phyloP scores from a whole-genome alignment of 2,888 invertebrate genomes.

The Brachypalpus laphriformis region DNA sequence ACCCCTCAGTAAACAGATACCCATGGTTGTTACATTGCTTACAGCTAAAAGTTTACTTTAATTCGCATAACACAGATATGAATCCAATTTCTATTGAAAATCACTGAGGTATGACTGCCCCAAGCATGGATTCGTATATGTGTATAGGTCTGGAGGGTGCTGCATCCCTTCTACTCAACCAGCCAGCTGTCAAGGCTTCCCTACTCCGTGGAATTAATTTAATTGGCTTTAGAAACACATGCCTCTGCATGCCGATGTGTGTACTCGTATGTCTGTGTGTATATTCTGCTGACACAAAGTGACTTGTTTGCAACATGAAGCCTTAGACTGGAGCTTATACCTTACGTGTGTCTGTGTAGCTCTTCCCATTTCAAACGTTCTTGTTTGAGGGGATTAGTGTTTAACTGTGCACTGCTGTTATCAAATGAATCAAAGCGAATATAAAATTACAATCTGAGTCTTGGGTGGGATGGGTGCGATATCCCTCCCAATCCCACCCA shows the following conservation, averaged over 20 bases:
- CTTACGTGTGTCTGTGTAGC: not conserved
- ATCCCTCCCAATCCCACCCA: too few species aligned
- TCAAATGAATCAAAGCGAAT: slow-evolving; percentile 68
- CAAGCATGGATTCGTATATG: slow-evolving; percentile 19
- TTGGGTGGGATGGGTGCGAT: not conserved
- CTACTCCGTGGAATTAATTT: slow-evolving; percentile 63
- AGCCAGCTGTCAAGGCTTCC: slow-evolving; percentile 60
- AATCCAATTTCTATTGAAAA: slow-evolving; percentile 60
- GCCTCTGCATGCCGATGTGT: slow-evolving; percentile 30
- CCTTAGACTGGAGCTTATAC: slow-evolving; percentile 43
- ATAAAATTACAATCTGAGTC: slow-evolving; percentile 23
- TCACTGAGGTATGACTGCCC: slow-evolving; percentile 61
- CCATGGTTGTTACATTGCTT: not conserved
- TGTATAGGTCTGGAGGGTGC: not conserved
- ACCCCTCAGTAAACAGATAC: slow-evolving; percentile 9
- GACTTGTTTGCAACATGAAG: slow-evolving; percentile 51
- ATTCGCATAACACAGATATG: slow-evolving; percentile 45
- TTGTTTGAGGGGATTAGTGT: slow-evolving; percentile 41
- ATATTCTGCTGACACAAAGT: slow-evolving; percentile 28
- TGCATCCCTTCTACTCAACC: slow-evolving; percentile 1
- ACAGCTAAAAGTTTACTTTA: slow-evolving; percentile 49
- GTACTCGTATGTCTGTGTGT: not conserved
- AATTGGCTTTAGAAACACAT: slow-evolving; percentile 63
- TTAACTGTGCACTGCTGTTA: slow-evolving; percentile 48
- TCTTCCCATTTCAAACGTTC: slow-evolving; percentile 24